Conservation (phyloP, 2,888 invertebrate species). For the Agrochola circellaris region DNA sequence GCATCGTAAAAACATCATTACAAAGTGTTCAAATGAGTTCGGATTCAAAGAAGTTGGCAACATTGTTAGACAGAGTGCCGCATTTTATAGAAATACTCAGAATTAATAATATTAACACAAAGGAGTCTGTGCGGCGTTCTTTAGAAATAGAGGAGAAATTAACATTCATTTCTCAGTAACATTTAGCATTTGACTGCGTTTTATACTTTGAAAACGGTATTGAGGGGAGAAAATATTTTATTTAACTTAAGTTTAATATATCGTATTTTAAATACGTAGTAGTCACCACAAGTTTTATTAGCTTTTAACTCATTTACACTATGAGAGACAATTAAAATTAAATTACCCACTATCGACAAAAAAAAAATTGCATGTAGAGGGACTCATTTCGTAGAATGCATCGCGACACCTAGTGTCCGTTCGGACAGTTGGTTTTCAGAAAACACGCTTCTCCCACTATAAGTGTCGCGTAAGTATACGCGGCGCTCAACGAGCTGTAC, state of each 20-base stretch:
- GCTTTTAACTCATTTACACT: neutral
- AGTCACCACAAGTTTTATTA: neutral
- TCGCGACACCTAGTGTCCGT: neutral
- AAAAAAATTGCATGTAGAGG: too few species aligned
- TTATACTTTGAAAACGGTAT: conserved; percentile 16
- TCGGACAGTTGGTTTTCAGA: neutral
- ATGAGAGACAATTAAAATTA: too few species aligned
- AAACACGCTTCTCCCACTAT: neutral
- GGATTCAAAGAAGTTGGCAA: conserved; percentile 56
- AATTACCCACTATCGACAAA: too few species aligned
- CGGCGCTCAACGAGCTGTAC: neutral
- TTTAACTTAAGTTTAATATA: too few species aligned
- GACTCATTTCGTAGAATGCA: neutral
- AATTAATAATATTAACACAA: conserved; percentile 62
- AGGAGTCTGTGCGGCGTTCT: conserved; percentile 41
- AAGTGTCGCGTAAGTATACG: neutral
- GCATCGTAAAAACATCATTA: conserved; percentile 55
- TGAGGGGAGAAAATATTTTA: neutral
- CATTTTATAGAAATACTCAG: conserved; percentile 62
- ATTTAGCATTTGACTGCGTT: conserved; percentile 36
- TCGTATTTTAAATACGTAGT: neutral
- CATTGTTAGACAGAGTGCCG: conserved; percentile 39
- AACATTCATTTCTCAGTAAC: conserved; percentile 45
- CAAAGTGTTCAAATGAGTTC: conserved; percentile 45
- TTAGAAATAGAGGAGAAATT: conserved; percentile 60